phyloP scores from a whole-genome alignment of 2,888 invertebrate species.

The Hirtodrosophila confusa region DNA sequence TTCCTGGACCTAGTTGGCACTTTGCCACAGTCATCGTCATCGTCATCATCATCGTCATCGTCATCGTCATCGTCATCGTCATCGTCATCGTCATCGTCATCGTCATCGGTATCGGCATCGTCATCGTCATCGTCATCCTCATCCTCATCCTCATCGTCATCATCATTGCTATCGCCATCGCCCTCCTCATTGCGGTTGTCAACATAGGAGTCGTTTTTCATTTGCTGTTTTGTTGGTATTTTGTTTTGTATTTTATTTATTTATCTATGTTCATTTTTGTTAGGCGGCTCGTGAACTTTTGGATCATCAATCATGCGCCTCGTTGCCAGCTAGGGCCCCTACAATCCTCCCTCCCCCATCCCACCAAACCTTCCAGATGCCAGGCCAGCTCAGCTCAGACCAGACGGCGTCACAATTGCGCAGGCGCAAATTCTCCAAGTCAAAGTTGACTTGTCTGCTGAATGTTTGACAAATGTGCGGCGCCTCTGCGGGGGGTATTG shows the following conservation, averaged over 20 bases:
- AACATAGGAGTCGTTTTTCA: slow-evolving; percentile 47
- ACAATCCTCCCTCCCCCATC: no score
- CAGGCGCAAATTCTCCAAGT: slow-evolving; percentile 57
- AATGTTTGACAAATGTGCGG: slow-evolving; percentile 42
- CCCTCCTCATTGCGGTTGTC: slow-evolving; percentile 39
- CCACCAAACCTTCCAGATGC: background rate
- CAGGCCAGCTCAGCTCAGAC: slow-evolving; percentile 2
- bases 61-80: slow-evolving; percentile 7
- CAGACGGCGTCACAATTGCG: slow-evolving; percentile 28
- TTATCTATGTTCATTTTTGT: slow-evolving; percentile 11
- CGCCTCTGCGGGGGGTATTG: background rate
- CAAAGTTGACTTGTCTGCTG: slow-evolving; percentile 31
- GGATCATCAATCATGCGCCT: slow-evolving; percentile 53
- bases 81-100: slow-evolving; percentile 23
- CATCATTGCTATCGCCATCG: slow-evolving; percentile 18
- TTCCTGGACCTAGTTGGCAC: slow-evolving; percentile 10
- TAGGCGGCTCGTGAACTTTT: slow-evolving; percentile 29
- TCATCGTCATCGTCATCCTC: slow-evolving; percentile 1
- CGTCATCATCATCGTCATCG: background rate
- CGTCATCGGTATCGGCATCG: slow-evolving; percentile 30
- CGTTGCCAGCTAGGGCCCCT: slow-evolving; percentile 15
- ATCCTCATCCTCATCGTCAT: slow-evolving; percentile 1
- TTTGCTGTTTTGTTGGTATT: slow-evolving; percentile 13
- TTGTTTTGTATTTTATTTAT: background rate
- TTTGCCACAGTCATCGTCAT: slow-evolving; percentile 19